Conservation (phyloP, 92 coral and sea anemone genomes). For the Phenganax subtilis region DNA sequence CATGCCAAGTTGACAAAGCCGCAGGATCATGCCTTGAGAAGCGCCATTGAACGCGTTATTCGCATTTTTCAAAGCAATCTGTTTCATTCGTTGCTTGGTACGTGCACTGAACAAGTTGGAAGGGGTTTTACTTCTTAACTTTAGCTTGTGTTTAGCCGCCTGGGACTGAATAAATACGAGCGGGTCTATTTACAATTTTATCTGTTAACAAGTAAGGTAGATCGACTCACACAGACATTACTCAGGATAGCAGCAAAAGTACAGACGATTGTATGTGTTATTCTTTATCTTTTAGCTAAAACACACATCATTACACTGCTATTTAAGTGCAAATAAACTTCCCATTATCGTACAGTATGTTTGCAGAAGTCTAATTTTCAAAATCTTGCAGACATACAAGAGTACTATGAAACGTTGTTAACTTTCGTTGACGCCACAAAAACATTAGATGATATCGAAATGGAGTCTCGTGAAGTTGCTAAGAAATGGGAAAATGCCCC, state of each 20-base stretch:
- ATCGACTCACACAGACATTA: not conserved
- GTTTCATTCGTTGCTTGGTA: constrained; percentile 86
- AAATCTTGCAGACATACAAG: constrained; percentile 78
- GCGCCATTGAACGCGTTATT: constrained; percentile 96
- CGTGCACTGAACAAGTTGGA: constrained; percentile 34
- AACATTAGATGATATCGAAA: constrained; percentile 71
- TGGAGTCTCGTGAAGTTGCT: constrained; percentile 74
- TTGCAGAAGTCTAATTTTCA: not conserved
- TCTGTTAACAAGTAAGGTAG: constrained; percentile 1
- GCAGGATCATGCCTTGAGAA: constrained; percentile 86
- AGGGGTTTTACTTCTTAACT: not conserved
- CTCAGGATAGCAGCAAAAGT: not conserved
- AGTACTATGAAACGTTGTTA: constrained; percentile 76
- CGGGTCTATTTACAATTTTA: constrained; percentile 38
- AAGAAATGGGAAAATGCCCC: constrained; percentile 68
- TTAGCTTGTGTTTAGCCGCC: not conserved
- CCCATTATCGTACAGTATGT: not conserved
- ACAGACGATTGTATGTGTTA: not conserved
- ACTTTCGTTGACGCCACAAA: constrained; percentile 79
- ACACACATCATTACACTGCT: not conserved
- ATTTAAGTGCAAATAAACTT: not conserved
- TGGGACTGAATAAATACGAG: not conserved
- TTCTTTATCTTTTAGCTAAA: not conserved
- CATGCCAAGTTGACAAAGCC: constrained; percentile 92
- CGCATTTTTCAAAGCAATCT: constrained; percentile 92